These are phyloP conservation scores for Lichenostomus cassidix DNA, from an alignment of 2,113 vertebrate species.

Conservation along the genomic window DNA sequence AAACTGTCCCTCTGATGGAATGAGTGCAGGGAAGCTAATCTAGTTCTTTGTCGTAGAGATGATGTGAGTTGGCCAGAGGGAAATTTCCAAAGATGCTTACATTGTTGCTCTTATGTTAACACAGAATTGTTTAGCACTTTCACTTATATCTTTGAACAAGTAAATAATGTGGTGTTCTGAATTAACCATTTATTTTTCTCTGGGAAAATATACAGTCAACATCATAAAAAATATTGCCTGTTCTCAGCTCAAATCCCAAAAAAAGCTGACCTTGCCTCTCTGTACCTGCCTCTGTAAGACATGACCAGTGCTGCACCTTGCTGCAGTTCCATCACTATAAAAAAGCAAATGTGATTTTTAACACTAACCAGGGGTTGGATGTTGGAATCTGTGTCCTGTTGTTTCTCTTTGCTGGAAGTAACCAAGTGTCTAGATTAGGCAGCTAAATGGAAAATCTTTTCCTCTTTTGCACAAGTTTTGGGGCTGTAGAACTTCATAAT, in stretches of 20 bases:
- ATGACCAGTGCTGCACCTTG: accelerated
- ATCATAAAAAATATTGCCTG: neutral
- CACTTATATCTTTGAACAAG: neutral
- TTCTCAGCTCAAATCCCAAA: neutral
- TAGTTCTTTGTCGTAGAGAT: neutral
- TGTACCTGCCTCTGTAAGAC: neutral
- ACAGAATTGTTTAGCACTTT: neutral
- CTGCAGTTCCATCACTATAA: neutral
- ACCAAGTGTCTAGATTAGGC: neutral
- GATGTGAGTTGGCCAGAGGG: neutral
- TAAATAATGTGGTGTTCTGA: neutral
- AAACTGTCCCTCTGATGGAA: neutral
- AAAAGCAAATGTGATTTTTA: neutral
- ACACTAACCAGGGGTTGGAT: neutral
- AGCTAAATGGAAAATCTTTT: neutral
- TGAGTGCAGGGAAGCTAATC: neutral
- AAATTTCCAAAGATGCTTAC: neutral
- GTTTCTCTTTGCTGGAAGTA: neutral
- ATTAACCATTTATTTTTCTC: neutral
- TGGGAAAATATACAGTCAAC: neutral
- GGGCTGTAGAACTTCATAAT: neutral
- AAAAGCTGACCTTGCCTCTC: neutral
- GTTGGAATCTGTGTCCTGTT: neutral
- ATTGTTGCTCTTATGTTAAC: neutral
- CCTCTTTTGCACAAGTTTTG: neutral